Conservation (phyloP, 2,888 invertebrate species). For the Calameuta idolon region DNA sequence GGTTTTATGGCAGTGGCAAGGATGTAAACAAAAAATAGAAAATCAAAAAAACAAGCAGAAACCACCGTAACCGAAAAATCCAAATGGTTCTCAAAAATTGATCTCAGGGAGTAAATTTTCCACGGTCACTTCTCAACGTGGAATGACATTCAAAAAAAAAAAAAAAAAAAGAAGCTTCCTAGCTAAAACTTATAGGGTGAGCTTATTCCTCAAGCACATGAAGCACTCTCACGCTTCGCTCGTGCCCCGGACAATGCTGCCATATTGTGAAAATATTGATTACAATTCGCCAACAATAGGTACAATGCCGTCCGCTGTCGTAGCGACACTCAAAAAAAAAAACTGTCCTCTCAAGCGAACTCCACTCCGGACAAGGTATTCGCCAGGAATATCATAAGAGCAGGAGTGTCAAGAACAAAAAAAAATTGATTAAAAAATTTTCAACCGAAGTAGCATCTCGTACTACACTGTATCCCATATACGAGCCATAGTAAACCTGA, state of each 20-base stretch:
- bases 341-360: constrained; percentile 43
- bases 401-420: neutral
- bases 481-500: neutral
- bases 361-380: constrained; percentile 17
- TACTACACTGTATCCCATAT: neutral
- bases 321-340: constrained; percentile 51
- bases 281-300: constrained; percentile 64
- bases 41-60: neutral
- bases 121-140: neutral
- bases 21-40: neutral
- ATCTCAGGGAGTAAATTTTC: neutral
- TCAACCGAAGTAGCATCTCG: neutral
- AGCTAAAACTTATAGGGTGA: neutral
- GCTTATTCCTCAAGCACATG: constrained; percentile 30
- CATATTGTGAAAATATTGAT: constrained; percentile 68
- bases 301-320: constrained; percentile 58
- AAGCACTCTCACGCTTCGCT: constrained; percentile 47
- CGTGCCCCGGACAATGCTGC: constrained; percentile 63
- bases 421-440: neutral
- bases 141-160: neutral
- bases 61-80: neutral
- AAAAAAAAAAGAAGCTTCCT: neutral
- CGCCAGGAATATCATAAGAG: neutral
- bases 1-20: neutral
- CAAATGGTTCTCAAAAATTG: neutral